Evolutionary conservation across 2,113 vertebrate genomes (phyloP).

Genomic region (Brachionichthys hirsutus): DNA sequence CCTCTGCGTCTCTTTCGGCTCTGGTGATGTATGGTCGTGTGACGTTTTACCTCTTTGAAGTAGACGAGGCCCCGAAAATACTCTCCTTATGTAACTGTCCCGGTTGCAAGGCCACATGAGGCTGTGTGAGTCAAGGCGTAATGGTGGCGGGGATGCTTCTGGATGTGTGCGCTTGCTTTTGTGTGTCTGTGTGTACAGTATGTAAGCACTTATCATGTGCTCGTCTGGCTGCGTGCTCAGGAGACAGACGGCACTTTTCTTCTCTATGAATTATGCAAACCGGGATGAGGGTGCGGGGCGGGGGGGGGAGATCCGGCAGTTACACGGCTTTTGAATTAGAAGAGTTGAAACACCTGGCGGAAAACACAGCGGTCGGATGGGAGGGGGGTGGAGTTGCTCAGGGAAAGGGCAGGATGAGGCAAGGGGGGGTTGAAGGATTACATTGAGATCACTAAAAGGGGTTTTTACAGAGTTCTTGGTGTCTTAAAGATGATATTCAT

Average conservation of each 20-base stretch:
- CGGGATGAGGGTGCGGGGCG: constrained; percentile 27
- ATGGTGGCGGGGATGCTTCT: constrained; percentile 31
- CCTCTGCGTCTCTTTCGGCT: constrained; percentile 16
- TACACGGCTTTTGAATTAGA: constrained; percentile 70
- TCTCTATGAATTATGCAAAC: constrained; percentile 72
- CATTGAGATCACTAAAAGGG: constrained; percentile 10
- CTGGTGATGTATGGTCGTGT: constrained; percentile 41
- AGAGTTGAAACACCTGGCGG: constrained; percentile 38
- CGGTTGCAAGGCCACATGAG: constrained; percentile 46
- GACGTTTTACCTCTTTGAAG: constrained; percentile 65
- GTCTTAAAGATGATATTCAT: constrained; percentile 1
- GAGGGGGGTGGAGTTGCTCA: not conserved
- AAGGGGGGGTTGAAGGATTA: constrained; percentile 14
- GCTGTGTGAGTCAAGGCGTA: constrained; percentile 50
- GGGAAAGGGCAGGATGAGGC: not conserved
- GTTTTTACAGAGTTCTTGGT: constrained; percentile 7
- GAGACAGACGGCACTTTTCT: constrained; percentile 38
- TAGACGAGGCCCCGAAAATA: constrained; percentile 64
- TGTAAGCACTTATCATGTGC: constrained; percentile 24
- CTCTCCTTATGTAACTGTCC: constrained; percentile 74
- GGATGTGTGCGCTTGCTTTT: constrained; percentile 11
- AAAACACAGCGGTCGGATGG: constrained; percentile 20
- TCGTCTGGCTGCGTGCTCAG: constrained; percentile 24
- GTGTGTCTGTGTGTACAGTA: constrained; percentile 28
- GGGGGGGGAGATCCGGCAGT: constrained; percentile 36